A percentile compares a stretch with the other conserved stretches of the same genome.
phyloP scores from a whole-genome alignment of 2,797 vertebrate genomes.

The Orientallactaga sibirica region DNA sequence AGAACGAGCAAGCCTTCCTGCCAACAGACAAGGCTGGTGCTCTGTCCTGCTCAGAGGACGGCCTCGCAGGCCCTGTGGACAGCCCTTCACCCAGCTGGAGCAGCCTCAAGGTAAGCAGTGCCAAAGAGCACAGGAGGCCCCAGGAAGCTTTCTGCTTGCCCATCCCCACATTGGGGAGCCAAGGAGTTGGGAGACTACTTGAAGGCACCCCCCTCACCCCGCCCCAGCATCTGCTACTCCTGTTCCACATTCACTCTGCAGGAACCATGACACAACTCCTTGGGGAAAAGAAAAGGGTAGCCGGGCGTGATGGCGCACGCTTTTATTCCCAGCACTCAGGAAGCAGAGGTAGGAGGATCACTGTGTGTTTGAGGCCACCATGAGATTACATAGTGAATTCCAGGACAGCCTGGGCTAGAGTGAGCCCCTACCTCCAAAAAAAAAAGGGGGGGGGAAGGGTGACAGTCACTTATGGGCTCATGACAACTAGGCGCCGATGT shows the following conservation, averaged over 20 bases:
- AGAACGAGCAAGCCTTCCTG: rapidly evolving
- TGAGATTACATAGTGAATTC: no score
- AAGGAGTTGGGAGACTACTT: background rate
- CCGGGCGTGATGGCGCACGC: no score
- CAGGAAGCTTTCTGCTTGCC: background rate
- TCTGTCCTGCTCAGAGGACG: background rate
- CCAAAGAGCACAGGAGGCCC: background rate
- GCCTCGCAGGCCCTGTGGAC: no score
- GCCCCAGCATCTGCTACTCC: background rate
- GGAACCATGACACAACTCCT: background rate
- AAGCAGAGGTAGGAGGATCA: no score
- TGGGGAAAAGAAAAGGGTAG: background rate
- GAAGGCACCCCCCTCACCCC: background rate
- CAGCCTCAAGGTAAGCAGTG: background rate
- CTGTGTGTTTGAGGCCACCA: no score
- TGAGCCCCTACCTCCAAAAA: no score
- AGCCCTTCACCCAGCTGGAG: background rate
- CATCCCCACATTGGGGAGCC: background rate
- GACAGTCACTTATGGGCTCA: background rate
- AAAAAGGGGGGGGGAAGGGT: no score
- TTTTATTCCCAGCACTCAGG: no score
- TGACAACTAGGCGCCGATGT: rapidly evolving
- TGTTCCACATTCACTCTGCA: background rate
- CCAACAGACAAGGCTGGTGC: background rate
- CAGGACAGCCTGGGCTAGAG: no score